A percentile compares a stretch with the other conserved stretches of the same genome.
Conservation (phyloP, 2,113 vertebrate genomes). For the Zosterops lateralis region DNA sequence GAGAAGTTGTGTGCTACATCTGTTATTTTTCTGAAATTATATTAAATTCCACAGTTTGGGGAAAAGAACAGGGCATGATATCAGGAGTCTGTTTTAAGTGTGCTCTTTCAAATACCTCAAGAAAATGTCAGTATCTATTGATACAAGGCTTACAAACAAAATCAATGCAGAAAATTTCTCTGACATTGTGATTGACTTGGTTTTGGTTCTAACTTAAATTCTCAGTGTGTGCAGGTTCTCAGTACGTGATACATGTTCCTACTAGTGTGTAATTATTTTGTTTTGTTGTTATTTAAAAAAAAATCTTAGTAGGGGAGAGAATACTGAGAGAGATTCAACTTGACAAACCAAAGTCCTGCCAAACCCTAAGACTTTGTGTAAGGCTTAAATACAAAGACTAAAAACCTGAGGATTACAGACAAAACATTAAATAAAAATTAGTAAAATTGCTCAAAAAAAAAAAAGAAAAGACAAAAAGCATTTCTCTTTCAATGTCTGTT, state of each 20-base stretch:
- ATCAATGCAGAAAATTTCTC: not conserved
- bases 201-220: not conserved
- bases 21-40: not conserved
- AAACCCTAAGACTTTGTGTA: not conserved
- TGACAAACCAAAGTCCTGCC: not conserved
- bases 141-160: not conserved
- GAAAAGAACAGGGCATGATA: accelerated
- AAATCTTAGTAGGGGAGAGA: not conserved
- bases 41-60: not conserved
- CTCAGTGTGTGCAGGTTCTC: not conserved
- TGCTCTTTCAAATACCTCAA: not conserved
- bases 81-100: not conserved
- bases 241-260: not conserved
- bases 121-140: not conserved
- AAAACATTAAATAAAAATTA: not conserved
- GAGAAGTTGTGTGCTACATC: not conserved
- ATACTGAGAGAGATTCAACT: not conserved
- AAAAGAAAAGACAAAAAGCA: not conserved
- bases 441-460: not conserved
- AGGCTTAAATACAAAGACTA: not conserved
- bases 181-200: not conserved
- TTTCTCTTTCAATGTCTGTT: not conserved
- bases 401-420: not conserved
- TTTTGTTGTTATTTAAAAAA: not conserved
- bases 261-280: not conserved